phyloP scores from a whole-genome alignment of 1,140 invertebrate genomes.

The Dendrolimus punctatus region DNA sequence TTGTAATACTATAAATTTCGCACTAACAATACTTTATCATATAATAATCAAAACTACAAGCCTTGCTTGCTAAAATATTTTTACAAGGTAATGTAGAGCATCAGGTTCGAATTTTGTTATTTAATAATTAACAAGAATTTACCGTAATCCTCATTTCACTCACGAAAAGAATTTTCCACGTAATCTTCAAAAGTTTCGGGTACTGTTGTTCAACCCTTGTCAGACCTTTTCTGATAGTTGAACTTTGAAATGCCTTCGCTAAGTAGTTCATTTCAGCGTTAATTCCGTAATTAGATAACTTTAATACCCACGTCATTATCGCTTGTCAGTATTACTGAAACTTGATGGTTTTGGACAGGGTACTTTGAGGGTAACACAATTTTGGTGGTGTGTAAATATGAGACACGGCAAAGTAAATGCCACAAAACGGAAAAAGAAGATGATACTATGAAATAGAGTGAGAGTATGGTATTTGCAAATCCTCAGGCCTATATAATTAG shows the following conservation, averaged over 20 bases:
- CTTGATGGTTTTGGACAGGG: background rate
- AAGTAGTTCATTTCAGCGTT: slow-evolving; percentile 20
- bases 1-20: no score
- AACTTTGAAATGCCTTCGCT: slow-evolving; percentile 19
- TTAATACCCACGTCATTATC: slow-evolving; percentile 15
- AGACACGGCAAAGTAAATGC: background rate
- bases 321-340: slow-evolving; percentile 1
- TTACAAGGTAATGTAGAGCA: background rate
- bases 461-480: no score
- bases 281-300: slow-evolving; percentile 21
- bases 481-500: no score
- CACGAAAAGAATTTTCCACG: no score
- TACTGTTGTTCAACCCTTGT: slow-evolving; percentile 22
- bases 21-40: no score
- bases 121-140: no score
- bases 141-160: no score
- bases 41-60: no score
- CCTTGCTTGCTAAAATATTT: no score
- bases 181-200: slow-evolving; percentile 27
- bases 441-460: no score
- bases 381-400: background rate
- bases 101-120: no score
- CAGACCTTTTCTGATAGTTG: slow-evolving; percentile 25
- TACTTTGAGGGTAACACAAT: background rate
- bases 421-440: no score